These are phyloP conservation scores for Marcusenius ussheri DNA, from an alignment of 2,113 vertebrate genomes.

Conservation along the genomic window DNA sequence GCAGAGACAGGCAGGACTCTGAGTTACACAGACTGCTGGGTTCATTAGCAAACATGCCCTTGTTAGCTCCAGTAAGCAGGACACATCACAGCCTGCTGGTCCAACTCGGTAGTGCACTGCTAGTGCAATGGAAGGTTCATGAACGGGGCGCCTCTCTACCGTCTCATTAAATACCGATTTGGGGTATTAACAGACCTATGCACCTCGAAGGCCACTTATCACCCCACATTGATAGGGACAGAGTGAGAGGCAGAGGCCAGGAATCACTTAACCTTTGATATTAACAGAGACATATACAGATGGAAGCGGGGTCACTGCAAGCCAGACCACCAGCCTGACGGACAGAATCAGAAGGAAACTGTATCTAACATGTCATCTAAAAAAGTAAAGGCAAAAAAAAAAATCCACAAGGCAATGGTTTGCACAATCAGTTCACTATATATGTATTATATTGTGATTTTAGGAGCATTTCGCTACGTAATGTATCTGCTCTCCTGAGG, in stretches of 20 bases:
- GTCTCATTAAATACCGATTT: conserved; percentile 25
- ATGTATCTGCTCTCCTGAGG: background rate
- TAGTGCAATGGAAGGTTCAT: conserved; percentile 56
- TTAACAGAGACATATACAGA: background rate
- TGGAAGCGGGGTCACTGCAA: background rate
- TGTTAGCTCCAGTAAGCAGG: conserved; percentile 62
- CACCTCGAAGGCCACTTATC: conserved; percentile 20
- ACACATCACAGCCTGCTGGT: conserved; percentile 49
- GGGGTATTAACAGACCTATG: conserved; percentile 23
- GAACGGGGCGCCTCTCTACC: conserved; percentile 47
- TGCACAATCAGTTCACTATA: background rate
- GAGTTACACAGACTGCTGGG: conserved; percentile 52
- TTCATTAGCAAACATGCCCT: conserved; percentile 72
- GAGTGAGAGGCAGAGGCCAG: background rate
- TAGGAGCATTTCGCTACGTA: background rate
- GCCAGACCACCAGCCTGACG: conserved; percentile 52
- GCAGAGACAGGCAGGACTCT: conserved; percentile 45
- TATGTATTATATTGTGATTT: background rate
- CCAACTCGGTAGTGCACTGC: conserved; percentile 50
- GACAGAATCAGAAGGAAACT: conserved; percentile 11
- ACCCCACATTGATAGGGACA: conserved; percentile 26
- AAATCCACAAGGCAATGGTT: background rate
- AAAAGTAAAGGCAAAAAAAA: background rate
- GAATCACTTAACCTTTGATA: background rate
- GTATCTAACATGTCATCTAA: background rate